Evolutionary conservation across 2,888 invertebrate species (phyloP), one percentile per base, ranked within the genome.

Genomic region (Stenolophus ochropezus): DNA sequence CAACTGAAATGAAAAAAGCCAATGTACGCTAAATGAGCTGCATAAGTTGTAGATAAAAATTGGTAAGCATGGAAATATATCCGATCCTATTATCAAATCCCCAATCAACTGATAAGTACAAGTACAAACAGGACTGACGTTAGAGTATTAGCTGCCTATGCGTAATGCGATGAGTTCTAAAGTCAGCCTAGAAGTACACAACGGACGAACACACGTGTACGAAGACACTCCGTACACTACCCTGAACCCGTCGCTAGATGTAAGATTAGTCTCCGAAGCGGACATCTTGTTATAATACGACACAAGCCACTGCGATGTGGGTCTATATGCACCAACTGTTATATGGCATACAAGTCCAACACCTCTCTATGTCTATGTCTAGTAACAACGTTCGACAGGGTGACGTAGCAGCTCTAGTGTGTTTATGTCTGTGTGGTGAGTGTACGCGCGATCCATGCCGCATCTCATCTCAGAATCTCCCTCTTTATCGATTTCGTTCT

Each of bases 211-310:
- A 75, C 51, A 53, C 51, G 75, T 75, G 75, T 75, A 75, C 75
- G 27, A 75, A 27, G 23, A 53, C 53, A 51, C 51, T 53, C 56
- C 80, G 80, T 80, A 80, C 80, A 80, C 80, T 53, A 80, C 80
- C 80, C 73, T 80, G 58, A 73, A 80, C 80, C 80, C 47, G 69
- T 11, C 51, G 75, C 75, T 53, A 75, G 49, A 49, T 47, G n/a
- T 21, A 73, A 58, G 33, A 80, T 80, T 80, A 80, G 80, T 80
- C 80, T 80, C 33, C 25, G 56, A 80, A 80, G 80, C 80, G 73
- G 74, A 80, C 80, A 80, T 80, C 80, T 80, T 80, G 80, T 80
- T 80, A 80, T 73, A 73, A 47, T 61, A 77, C 77, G 77, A 80
- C 80, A 80, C 58, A 80, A 80, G 80, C 71, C 79, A 79, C 79